Percentiles rank a stretch among this genome's conserved stretches.
phyloP scores from a whole-genome alignment of 2,888 invertebrate genomes.

The Camponotus fellah region DNA sequence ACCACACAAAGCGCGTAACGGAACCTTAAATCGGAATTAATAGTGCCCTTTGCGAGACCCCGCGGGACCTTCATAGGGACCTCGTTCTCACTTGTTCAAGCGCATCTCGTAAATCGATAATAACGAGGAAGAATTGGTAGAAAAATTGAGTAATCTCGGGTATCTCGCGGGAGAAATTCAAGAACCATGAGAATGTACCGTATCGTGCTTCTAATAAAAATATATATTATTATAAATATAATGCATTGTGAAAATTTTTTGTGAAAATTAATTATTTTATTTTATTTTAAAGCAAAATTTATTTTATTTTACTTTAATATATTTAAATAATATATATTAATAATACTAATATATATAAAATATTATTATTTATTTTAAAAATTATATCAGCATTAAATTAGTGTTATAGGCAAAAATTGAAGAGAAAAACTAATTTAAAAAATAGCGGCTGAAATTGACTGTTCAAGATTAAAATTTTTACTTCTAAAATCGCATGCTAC shows the following conservation, averaged over 20 bases:
- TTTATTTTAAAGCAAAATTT: not conserved
- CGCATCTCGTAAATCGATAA: slow-evolving; percentile 52
- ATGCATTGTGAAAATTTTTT: not conserved
- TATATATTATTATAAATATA: not conserved
- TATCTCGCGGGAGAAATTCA: slow-evolving; percentile 12
- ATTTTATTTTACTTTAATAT: no score
- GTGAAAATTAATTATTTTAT: not conserved
- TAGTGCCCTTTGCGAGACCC: slow-evolving; percentile 78
- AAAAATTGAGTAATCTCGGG: not conserved
- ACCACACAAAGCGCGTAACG: slow-evolving; percentile 83
- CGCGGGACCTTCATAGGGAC: slow-evolving; percentile 59
- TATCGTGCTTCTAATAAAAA: not conserved
- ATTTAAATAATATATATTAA: no score
- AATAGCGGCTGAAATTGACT: not conserved
- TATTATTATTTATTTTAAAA: no score
- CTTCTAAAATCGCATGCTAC: not conserved
- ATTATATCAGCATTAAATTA: not conserved
- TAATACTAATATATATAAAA: no score
- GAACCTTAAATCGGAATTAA: slow-evolving; percentile 83
- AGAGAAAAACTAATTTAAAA: not conserved
- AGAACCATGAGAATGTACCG: not conserved
- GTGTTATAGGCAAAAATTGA: not conserved
- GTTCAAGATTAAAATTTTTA: not conserved
- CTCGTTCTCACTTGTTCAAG: slow-evolving; percentile 50
- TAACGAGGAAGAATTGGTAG: slow-evolving; percentile 26